A percentile compares a stretch with the other conserved stretches of the same genome.
These are phyloP conservation scores for Nematopogon swammerdamellus DNA, from an alignment of 2,888 invertebrate species.

Conservation along the genomic window DNA sequence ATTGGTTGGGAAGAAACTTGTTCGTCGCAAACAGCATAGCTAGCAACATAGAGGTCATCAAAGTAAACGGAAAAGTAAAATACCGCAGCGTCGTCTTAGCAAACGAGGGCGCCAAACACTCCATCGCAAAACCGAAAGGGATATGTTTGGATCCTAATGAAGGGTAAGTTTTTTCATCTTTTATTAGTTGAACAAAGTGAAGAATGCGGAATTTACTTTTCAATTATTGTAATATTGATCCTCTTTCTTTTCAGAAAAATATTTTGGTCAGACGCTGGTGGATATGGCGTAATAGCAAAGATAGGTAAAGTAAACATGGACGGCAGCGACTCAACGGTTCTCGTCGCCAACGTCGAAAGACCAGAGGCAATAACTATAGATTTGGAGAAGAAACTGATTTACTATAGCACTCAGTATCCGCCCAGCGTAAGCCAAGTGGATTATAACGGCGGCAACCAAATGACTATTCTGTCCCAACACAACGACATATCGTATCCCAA, in stretches of 20 bases:
- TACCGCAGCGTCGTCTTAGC: conserved; percentile 83
- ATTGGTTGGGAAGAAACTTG: conserved; percentile 95
- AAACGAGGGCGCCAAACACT: conserved; percentile 82
- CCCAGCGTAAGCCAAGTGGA: conserved; percentile 68
- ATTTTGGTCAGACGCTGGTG: conserved; percentile 97
- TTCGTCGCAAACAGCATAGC: conserved; percentile 89
- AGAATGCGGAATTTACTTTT: neutral
- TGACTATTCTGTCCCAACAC: conserved; percentile 63
- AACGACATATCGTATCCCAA: conserved; percentile 76
- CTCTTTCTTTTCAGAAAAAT: conserved; percentile 58
- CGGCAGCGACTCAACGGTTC: conserved; percentile 72
- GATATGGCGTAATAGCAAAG: conserved; percentile 83
- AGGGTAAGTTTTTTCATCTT: conserved; percentile 56
- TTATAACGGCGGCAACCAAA: conserved; percentile 67
- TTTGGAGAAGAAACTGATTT: conserved; percentile 75
- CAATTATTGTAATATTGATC: neutral
- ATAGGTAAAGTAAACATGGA: conserved; percentile 93
- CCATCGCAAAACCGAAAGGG: conserved; percentile 84
- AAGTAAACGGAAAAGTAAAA: conserved; percentile 80
- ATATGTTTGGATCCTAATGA: conserved; percentile 90
- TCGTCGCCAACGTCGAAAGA: conserved; percentile 67
- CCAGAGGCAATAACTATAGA: conserved; percentile 88
- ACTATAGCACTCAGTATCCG: conserved; percentile 81
- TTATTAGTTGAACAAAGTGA: too few relatives aligned
- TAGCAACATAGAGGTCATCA: conserved; percentile 86